These are phyloP conservation scores for Trididemnum nubilum DNA, from an alignment of 23 tunicate genomes.

Conservation along the genomic window DNA sequence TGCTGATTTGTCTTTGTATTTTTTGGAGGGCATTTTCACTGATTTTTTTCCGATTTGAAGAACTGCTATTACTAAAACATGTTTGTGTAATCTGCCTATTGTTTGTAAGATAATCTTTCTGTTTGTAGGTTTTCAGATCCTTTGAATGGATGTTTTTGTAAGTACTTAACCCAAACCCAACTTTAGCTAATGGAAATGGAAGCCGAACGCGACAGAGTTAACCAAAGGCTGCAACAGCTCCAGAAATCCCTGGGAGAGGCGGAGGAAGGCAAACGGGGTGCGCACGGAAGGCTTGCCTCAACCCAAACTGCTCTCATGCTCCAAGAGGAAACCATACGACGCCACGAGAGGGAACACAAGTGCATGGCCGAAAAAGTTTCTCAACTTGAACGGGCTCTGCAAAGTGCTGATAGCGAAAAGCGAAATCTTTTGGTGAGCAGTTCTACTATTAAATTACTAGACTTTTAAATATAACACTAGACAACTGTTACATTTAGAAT, in stretches of 20 bases:
- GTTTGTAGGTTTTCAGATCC: too few relatives aligned
- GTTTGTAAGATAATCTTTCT: too few relatives aligned
- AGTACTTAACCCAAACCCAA: neutral
- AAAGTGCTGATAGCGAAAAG: conserved; percentile 70
- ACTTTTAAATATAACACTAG: neutral
- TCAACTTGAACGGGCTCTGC: conserved; percentile 69
- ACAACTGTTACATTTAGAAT: neutral
- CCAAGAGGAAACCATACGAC: conserved; percentile 94
- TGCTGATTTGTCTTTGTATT: too few relatives aligned
- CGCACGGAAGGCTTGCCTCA: conserved; percentile 89
- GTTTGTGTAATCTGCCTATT: too few relatives aligned
- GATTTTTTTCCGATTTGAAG: too few relatives aligned
- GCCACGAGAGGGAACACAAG: conserved; percentile 90
- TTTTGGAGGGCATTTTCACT: too few relatives aligned
- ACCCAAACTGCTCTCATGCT: conserved; percentile 98
- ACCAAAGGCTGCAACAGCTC: conserved; percentile 86
- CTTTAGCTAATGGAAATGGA: conserved; percentile 85
- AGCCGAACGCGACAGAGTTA: conserved; percentile 87
- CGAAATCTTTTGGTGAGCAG: conserved; percentile 62
- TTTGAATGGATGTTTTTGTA: too few relatives aligned
- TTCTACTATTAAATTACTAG: too few relatives aligned
- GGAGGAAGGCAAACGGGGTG: conserved; percentile 95
- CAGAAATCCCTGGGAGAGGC: conserved; percentile 91
- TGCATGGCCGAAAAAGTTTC: conserved; percentile 67
- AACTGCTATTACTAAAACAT: too few relatives aligned